Base-by-base conservation (phyloP, 2,113 vertebrate genomes). In the Canis aureus region DNA sequence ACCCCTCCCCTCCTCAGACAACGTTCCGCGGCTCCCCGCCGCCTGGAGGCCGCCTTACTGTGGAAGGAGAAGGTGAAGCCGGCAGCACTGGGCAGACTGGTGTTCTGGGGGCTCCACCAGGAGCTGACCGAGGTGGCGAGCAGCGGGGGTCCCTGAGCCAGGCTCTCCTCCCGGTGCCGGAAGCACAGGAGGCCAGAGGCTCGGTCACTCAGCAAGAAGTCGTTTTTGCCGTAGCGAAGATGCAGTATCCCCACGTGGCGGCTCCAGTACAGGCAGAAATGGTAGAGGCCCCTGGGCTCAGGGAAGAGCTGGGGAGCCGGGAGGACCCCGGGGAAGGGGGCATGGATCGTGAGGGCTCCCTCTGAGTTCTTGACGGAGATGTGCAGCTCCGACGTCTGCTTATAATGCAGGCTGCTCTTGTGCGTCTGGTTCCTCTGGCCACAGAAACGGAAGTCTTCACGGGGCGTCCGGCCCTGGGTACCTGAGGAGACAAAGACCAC, bases 221-320 rank as follows among this genome's bases (percentile, higher is more conserved):
- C 93, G 0, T 57, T 83, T 85, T 87, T 98, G 51, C 99, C 99
- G 0, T 99, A 99, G 0, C 0, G 97, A 22, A 99, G 92, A 3
- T 0, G 12, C 91, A 99, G 16, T 1, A 0, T 89, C 64, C 91
- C 78, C 0, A 76, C 8, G 1, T 96, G 95, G 73, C 43, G 97
- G 97, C 66, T 97, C 99, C 98, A 99, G 98, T 97, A 98, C 79
- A 99, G 0, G 3, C 99, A 99, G 98, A 99, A 99, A 92, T 99
- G 99, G 49, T 99, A 99, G 81, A 96, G 59, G 79, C 99, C 99
- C 92, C 97, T 59, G 5, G 4, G 22, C 0, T 43, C 5, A 0
- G 98, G 97, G 89, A 99, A 96, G 1, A 0, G 0, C 6, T 0
- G 20, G 22, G 64, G 1, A 22, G 35, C 79, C 11, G 2, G 2